Evolutionary conservation across 1,140 invertebrate species (phyloP).

Genomic region (Musca vetustissima): DNA sequence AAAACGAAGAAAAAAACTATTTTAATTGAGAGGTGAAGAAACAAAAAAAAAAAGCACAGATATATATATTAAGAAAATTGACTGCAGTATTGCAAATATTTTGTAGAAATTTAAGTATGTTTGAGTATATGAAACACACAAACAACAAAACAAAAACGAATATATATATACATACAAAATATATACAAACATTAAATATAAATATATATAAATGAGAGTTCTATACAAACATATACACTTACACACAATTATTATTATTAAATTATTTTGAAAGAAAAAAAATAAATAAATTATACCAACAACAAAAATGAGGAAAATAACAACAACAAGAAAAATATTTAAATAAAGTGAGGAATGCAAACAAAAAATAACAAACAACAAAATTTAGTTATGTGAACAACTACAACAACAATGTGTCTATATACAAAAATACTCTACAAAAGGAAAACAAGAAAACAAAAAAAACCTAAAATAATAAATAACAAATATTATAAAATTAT

Average conservation of each 20-base stretch:
- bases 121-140: constrained; percentile 30
- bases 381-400: background rate
- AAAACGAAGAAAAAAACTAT: constrained; percentile 8
- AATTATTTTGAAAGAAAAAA: constrained; percentile 3
- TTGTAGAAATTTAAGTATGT: constrained; percentile 56
- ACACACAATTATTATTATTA: background rate
- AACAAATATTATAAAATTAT: background rate
- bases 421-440: constrained; percentile 1
- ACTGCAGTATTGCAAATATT: constrained; percentile 56
- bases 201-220: constrained; percentile 17
- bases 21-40: constrained; percentile 16
- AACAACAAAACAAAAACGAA: background rate
- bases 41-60: background rate
- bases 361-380: background rate
- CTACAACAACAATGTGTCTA: constrained; percentile 6
- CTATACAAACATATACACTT: constrained; percentile 5
- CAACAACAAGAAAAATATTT: background rate
- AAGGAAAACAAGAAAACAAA: background rate
- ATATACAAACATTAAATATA: constrained; percentile 15
- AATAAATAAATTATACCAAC: background rate
- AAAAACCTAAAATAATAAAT: constrained; percentile 17
- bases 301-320: background rate
- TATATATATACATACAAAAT: constrained; percentile 11
- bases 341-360: constrained; percentile 1
- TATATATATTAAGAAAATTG: constrained; percentile 33